phyloP scores from a whole-genome alignment of 2,113 vertebrate species.

The Rhea pennata region DNA sequence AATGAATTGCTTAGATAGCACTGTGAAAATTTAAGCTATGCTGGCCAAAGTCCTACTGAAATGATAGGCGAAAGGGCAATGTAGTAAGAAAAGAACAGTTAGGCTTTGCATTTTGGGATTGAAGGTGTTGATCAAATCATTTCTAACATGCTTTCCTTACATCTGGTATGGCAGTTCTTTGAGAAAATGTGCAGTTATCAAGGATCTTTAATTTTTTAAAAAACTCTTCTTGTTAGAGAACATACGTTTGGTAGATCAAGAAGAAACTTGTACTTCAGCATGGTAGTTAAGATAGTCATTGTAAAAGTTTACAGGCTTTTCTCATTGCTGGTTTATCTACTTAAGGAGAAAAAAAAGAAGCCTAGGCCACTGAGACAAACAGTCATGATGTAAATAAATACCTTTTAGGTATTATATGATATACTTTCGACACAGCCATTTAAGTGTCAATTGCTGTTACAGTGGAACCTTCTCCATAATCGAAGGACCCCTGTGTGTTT shows the following conservation, averaged over 20 bases:
- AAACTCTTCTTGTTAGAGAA: neutral
- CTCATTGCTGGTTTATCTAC: neutral
- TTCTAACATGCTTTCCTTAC: fast-evolving
- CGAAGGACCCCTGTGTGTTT: neutral
- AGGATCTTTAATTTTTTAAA: neutral
- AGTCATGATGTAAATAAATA: neutral
- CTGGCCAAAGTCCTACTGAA: neutral
- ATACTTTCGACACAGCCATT: neutral
- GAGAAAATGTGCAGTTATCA: fast-evolving
- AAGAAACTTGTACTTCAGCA: neutral
- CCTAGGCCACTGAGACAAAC: neutral
- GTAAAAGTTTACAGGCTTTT: neutral
- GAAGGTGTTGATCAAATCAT: fast-evolving
- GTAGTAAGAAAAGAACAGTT: fast-evolving
- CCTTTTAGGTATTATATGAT: neutral
- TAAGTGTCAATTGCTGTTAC: neutral
- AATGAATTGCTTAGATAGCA: too few relatives aligned
- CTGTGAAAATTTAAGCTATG: fast-evolving
- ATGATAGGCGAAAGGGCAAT: fast-evolving
- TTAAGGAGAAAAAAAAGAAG: neutral
- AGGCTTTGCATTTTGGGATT: fast-evolving
- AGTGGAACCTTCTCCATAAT: neutral
- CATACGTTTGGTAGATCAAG: neutral
- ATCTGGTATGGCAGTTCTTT: neutral
- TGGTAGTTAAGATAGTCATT: fast-evolving